Evolutionary conservation across 2,888 invertebrate genomes (phyloP).

Genomic region (Nemurella pictetii): DNA sequence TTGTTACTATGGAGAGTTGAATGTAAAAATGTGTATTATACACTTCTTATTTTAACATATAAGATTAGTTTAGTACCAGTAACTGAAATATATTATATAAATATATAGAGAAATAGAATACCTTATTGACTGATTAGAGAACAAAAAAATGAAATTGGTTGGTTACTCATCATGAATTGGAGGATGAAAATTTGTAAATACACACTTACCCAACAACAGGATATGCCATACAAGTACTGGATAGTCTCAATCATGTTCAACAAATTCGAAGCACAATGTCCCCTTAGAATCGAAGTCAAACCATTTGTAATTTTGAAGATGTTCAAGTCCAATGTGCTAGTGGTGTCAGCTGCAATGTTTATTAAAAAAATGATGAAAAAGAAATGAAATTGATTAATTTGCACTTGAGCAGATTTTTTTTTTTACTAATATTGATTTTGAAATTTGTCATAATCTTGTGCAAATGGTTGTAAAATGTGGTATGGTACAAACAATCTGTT

Average conservation of each 20-base stretch:
- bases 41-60: conserved; percentile 34
- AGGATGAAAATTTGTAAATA: conserved; percentile 14
- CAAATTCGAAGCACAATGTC: neutral
- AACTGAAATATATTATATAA: conserved; percentile 30
- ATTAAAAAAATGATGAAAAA: neutral
- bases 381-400: neutral
- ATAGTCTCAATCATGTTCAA: neutral
- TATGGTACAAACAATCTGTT: neutral
- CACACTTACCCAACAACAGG: neutral
- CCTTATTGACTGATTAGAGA: conserved; percentile 39
- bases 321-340: neutral
- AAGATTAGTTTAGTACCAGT: conserved; percentile 31
- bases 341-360: neutral
- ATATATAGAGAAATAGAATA: conserved; percentile 34
- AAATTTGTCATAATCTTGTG: neutral
- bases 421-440: neutral
- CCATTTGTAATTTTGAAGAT: neutral
- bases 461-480: neutral
- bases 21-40: conserved; percentile 40
- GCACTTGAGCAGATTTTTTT: neutral
- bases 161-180: conserved; percentile 3
- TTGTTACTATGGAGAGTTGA: conserved; percentile 38
- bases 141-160: neutral
- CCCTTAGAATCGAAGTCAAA: neutral
- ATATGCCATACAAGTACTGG: conserved; percentile 8